Base-by-base conservation (phyloP, 2,113 vertebrate genomes). In the Salvator merianae region DNA sequence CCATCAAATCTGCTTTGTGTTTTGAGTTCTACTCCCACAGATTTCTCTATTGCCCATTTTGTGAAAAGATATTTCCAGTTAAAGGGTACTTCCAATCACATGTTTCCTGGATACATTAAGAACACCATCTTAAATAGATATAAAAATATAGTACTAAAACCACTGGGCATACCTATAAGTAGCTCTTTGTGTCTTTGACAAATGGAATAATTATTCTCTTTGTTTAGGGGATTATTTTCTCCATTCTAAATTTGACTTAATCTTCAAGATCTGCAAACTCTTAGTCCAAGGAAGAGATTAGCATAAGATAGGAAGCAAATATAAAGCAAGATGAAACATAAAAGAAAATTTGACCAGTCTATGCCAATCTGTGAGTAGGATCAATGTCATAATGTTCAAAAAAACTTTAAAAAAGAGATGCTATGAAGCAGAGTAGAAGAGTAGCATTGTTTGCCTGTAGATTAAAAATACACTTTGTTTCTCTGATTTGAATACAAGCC, bases 391-490 rank as follows among this genome's bases (percentile, higher is more conserved):
- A 59, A 36, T 30, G 13, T 20, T 10, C 68, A n/a, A n/a, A 50
- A 43, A 43, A 5, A n/a, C 36, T n/a, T 22, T 30, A 4, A 70
- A 28, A 50, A 4, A 59, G 83, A 28, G 30, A 71, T 71, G 70
- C 53, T 62, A 59, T 14, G 43, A 59, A 36, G 40, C 55, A 63
- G 43, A 47, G 76, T 12, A 81, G 6, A 89, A 70, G 26, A 83
- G 40, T 55, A 82, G 26, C 65, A n/a, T 24, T 62, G 12, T 12
- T 53, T 90, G n/a, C 28, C 55, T 70, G 55, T 59, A 82, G 66
- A 71, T 82, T 81, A 7, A 86, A 68, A 63, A 77, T 47, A 70
- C 53, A 36, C 62, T 85, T 89, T 74, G 70, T 73, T 90, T 34
- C 81, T 83, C 76, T 83, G 65, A 73, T 78, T 32, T 40, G 73